Conservation (phyloP, 37 sponge, comb jelly and placozoan genomes). For the Oopsacas minuta region DNA sequence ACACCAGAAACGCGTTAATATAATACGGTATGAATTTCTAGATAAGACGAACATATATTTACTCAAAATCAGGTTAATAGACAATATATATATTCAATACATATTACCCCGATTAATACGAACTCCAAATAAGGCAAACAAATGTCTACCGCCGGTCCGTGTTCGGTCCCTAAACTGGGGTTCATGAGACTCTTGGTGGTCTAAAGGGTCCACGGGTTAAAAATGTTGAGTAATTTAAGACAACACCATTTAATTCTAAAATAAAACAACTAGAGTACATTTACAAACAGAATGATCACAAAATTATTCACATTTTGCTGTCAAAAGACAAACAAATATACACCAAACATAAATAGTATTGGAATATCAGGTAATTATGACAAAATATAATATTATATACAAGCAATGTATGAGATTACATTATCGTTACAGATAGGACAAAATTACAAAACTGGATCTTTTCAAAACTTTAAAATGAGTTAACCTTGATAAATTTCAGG, state of each 20-base stretch:
- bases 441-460: neutral
- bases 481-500: conserved; percentile 8
- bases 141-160: too few relatives aligned
- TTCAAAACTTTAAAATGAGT: neutral
- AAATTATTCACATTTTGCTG: neutral
- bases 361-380: neutral
- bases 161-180: too few relatives aligned
- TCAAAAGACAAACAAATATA: neutral
- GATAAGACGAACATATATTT: too few relatives aligned
- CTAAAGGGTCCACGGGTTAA: too few relatives aligned
- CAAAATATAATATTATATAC: conserved; percentile 4
- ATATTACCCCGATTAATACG: too few relatives aligned
- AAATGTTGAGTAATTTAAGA: too few relatives aligned
- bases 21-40: too few relatives aligned
- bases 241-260: neutral
- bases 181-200: too few relatives aligned
- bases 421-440: neutral
- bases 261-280: neutral
- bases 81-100: too few relatives aligned
- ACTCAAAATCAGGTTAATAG: too few relatives aligned
- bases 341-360: neutral
- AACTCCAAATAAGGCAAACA: too few relatives aligned
- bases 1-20: too few relatives aligned
- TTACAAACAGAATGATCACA: neutral
- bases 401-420: neutral